Percentiles rank a stretch among this genome's conserved stretches.
phyloP scores from a whole-genome alignment of 2,888 invertebrate genomes.

The Drosophila monieri region DNA sequence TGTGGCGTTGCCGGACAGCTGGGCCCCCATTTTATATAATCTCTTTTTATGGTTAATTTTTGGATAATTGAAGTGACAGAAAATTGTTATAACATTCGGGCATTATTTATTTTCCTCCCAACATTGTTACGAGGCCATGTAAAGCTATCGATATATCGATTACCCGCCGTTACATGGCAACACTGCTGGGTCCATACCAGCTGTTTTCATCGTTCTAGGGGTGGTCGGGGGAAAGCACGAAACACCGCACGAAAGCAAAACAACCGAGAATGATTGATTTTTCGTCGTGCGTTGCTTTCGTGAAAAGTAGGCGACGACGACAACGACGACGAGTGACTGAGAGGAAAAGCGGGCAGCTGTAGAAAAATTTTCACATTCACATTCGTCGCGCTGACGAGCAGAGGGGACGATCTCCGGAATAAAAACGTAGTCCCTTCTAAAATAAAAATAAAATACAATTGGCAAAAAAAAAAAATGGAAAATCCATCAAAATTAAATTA shows the following conservation, averaged over 20 bases:
- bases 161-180: constrained; percentile 50
- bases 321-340: constrained; percentile 39
- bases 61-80: background rate
- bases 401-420: constrained; percentile 50
- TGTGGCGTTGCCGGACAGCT: constrained; percentile 57
- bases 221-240: constrained; percentile 57
- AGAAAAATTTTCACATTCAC: constrained; percentile 68
- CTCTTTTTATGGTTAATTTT: background rate
- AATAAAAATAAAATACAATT: constrained; percentile 20
- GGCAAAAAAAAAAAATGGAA: constrained; percentile 30
- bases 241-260: constrained; percentile 70
- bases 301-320: constrained; percentile 69
- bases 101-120: constrained; percentile 27
- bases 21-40: constrained; percentile 23
- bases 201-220: constrained; percentile 46
- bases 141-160: constrained; percentile 62
- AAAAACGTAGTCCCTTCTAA: constrained; percentile 13
- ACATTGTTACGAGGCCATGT: constrained; percentile 17
- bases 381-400: constrained; percentile 73
- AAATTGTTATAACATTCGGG: constrained; percentile 10
- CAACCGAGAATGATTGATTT: constrained; percentile 80
- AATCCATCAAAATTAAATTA: constrained; percentile 48
- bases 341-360: constrained; percentile 51
- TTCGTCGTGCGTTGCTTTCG: constrained; percentile 66
- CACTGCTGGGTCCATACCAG: constrained; percentile 51